phyloP scores from a whole-genome alignment of 30 jellyfish, hydroid and myxozoan species.

The Pelagia noctiluca region DNA sequence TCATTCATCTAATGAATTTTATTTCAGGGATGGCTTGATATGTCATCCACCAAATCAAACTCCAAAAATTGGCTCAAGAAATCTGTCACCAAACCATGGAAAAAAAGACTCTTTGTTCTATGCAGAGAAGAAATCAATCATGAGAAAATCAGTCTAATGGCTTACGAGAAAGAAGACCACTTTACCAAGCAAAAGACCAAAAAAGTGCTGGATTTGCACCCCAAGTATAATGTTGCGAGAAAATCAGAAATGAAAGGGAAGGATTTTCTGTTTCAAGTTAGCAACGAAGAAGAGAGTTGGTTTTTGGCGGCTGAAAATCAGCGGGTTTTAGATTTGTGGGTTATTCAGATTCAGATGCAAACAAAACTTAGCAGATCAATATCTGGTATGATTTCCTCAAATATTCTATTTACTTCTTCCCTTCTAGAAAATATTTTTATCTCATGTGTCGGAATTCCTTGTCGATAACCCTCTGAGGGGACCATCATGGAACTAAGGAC shows the following conservation, averaged over 20 bases:
- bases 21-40: conserved; percentile 90
- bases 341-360: conserved; percentile 91
- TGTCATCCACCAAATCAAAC: conserved; percentile 52
- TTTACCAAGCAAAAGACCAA: conserved; percentile 57
- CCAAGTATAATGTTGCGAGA: conserved; percentile 80
- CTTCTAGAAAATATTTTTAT: no score
- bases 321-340: conserved; percentile 85
- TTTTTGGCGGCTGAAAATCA: conserved; percentile 71
- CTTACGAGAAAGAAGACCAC: conserved; percentile 83
- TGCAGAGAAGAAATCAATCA: conserved; percentile 47
- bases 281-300: conserved; percentile 82
- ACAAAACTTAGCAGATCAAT: conserved; percentile 86
- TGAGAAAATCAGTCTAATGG: conserved; percentile 52
- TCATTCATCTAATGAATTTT: no score
- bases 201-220: conserved; percentile 52
- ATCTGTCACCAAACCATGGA: conserved; percentile 78
- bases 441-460: no score
- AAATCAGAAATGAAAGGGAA: conserved; percentile 62
- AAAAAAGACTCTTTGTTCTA: conserved; percentile 69
- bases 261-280: conserved; percentile 82
- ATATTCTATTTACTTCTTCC: no score
- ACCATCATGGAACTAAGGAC: no score
- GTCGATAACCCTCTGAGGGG: no score
- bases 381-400: conserved; percentile 59
- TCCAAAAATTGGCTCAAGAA: conserved; percentile 73